Evolutionary conservation across 2,797 vertebrate species (phyloP).

Genomic region (Falco naumanni): DNA sequence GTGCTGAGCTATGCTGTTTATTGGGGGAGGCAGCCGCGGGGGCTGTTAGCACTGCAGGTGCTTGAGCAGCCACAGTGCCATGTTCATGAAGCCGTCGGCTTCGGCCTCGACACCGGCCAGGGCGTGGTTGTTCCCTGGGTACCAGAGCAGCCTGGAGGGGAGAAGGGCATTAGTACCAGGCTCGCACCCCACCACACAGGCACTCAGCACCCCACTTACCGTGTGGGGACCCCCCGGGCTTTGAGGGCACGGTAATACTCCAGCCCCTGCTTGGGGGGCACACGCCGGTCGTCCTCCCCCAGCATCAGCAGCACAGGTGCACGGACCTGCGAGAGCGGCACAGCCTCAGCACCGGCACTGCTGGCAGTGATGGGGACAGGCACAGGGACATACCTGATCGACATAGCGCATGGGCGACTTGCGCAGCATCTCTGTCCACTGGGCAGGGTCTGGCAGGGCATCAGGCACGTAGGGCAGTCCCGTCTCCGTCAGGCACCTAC

Average conservation of each 20-base stretch:
- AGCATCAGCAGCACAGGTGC: slow-evolving; percentile 89
- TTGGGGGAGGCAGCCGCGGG: neutral
- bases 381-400: slow-evolving; percentile 73
- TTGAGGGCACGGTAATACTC: slow-evolving; percentile 93
- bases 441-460: slow-evolving; percentile 78
- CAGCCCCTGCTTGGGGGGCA: slow-evolving; percentile 91
- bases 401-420: slow-evolving; percentile 89
- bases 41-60: slow-evolving; percentile 78
- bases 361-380: fast-evolving
- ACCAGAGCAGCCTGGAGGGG: slow-evolving; percentile 87
- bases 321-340: slow-evolving; percentile 79
- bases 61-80: slow-evolving; percentile 87
- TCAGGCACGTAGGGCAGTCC: slow-evolving; percentile 83
- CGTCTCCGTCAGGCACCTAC: slow-evolving; percentile 88
- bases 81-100: slow-evolving; percentile 93
- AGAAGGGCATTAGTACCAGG: neutral
- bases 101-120: slow-evolving; percentile 92
- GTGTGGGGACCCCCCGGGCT: slow-evolving; percentile 82
- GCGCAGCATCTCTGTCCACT: slow-evolving; percentile 87
- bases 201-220: slow-evolving; percentile 76
- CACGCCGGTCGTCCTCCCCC: slow-evolving; percentile 92
- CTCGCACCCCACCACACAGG: fast-evolving
- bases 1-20: neutral
- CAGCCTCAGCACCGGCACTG: neutral
- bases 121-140: slow-evolving; percentile 90